Percentiles rank a stretch among this genome's conserved stretches.
Conservation (phyloP, 92 coral and sea anemone species). For the Hydrozoanthus gracilis region DNA sequence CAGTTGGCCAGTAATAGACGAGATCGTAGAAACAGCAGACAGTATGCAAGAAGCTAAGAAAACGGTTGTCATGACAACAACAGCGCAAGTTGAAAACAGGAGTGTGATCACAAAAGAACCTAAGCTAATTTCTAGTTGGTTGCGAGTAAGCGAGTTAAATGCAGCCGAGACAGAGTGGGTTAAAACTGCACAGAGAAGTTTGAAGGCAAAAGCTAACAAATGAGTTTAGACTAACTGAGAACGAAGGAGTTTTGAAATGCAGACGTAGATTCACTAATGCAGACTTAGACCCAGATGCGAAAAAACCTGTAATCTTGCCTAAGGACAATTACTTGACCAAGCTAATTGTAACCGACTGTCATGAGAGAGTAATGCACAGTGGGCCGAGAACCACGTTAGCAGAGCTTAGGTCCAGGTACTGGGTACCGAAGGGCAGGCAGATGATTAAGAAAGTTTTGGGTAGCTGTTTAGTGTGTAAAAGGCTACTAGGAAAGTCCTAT, state of each 20-base stretch:
- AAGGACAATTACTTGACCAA: background rate
- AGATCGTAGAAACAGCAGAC: no score
- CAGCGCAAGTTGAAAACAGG: background rate
- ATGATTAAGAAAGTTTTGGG: background rate
- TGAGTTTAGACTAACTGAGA: background rate
- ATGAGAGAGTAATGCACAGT: background rate
- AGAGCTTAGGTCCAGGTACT: constrained; percentile 4
- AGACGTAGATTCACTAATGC: constrained; percentile 9
- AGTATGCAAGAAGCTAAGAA: background rate
- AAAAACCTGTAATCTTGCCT: background rate
- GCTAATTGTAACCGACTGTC: background rate
- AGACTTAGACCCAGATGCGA: constrained; percentile 14
- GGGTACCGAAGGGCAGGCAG: background rate
- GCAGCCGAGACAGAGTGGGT: background rate
- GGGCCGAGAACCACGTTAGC: background rate
- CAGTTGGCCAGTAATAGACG: no score
- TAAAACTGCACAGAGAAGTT: background rate
- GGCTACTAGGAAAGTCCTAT: constrained; percentile 4
- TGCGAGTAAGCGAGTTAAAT: background rate
- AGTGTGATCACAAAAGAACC: no score
- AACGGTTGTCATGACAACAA: background rate
- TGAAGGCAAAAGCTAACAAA: background rate
- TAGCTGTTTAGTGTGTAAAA: constrained; percentile 4
- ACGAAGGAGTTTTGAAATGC: constrained; percentile 17
- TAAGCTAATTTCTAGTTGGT: no score